Evolutionary conservation across 2,113 vertebrate genomes (phyloP), one percentile per base, ranked within the genome.

Genomic region (Talpa occidentalis): DNA sequence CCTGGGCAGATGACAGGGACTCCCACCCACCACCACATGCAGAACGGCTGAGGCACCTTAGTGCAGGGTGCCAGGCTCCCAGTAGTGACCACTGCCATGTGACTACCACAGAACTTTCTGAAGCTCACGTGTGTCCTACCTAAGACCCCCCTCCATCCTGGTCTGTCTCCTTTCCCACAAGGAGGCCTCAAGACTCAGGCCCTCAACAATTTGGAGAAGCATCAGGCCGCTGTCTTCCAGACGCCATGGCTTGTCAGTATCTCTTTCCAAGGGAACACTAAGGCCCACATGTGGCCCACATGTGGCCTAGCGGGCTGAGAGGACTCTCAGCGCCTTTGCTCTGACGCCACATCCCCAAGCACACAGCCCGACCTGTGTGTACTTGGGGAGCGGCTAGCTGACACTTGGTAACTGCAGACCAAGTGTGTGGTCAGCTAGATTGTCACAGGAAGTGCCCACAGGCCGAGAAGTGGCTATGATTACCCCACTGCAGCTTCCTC

Each of bases 371-470:
- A 40, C 26, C 19, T 0, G 1, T 4, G 56, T 24, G 30, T 59
- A n/a, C 42, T 28, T 4, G 19, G 32, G 4, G 40, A 62, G 19
- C 0, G 0, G 59, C 3, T 5, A 19, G 74, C 12, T 7, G 52
- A 64, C 12, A 21, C n/a, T n/a, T n/a, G n/a, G 32, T 5, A 1
- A 49, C 28, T 59, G 70, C 12, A 78, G 76, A n/a, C 10, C 30
- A n/a, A 81, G 49, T 59, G 19, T 80, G 91, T 73, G 78, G 91
- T 62, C 72, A 59, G 64, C 14, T 7, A 64, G 74, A 74, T 80
- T 83, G 66, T 88, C 95, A 84, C 60, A 86, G 93, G 89, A 96
- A 86, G 91, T n/a, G 21, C 37, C 49, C 64, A 54, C 78, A 93
- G 91, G 59, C 79, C 64, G 72, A 95, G 78, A 86, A 89, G 88